phyloP scores from a whole-genome alignment of 2,888 invertebrate species.

The Tethea ocularis region DNA sequence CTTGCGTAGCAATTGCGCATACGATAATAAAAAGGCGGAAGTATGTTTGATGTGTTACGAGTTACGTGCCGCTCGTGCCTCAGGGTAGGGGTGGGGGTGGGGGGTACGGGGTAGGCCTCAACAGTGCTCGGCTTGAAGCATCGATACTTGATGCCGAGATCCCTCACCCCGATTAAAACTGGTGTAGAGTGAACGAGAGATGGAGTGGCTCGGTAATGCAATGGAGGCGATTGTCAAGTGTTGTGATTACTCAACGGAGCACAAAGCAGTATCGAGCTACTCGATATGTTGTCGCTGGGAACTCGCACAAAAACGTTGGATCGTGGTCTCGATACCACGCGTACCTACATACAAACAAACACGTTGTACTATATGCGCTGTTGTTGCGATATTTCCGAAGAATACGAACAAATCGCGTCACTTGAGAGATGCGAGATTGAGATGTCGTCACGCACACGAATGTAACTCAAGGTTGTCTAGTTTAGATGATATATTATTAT shows the following conservation, averaged over 20 bases:
- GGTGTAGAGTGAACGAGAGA: too few species aligned
- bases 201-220: too few species aligned
- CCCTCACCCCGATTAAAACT: too few species aligned
- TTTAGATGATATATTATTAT: not conserved
- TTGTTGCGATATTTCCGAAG: slow-evolving; percentile 2
- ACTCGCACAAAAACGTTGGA: not conserved
- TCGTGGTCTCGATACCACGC: not conserved
- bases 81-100: too few species aligned
- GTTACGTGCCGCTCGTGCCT: not conserved
- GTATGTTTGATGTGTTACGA: not conserved
- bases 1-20: not conserved
- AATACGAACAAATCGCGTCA: not conserved
- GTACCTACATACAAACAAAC: too few species aligned
- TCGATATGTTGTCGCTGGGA: not conserved
- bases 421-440: not conserved
- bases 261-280: not conserved
- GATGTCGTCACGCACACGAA: not conserved
- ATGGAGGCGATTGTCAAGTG: not conserved
- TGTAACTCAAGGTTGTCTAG: not conserved
- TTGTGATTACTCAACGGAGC: not conserved
- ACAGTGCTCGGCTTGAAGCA: too few species aligned
- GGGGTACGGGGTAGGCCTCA: too few species aligned
- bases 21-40: not conserved
- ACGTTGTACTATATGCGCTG: not conserved
- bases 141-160: too few species aligned